A percentile compares a stretch with the other conserved stretches of the same genome.
Evolutionary conservation across 2,113 vertebrate genomes (phyloP).

Genomic region (Dicaeum eximium): DNA sequence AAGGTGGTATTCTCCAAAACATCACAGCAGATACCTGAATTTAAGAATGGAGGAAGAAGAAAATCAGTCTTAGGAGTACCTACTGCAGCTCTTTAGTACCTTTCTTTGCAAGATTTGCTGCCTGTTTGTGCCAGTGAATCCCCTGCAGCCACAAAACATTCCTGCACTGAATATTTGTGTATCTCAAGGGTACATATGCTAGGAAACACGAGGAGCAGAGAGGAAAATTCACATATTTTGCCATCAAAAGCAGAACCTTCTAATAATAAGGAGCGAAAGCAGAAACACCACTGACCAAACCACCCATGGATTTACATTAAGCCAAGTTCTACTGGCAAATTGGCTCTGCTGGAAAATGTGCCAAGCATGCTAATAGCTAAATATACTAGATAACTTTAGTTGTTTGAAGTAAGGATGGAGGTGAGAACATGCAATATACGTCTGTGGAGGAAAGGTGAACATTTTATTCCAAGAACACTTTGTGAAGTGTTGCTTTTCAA

Average conservation of each 20-base stretch:
- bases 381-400: not conserved
- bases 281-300: not conserved
- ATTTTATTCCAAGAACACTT: not conserved
- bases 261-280: not conserved
- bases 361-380: not conserved
- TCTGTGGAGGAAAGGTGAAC: not conserved
- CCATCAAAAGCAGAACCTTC: not conserved
- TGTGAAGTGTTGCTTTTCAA: not conserved
- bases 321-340: not conserved
- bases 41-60: not conserved
- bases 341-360: not conserved
- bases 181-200: not conserved
- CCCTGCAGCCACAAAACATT: not conserved
- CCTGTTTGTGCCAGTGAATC: not conserved
- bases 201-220: not conserved
- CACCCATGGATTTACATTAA: not conserved
- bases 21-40: not conserved
- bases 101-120: not conserved
- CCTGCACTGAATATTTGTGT: rapidly evolving
- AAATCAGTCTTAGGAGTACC: not conserved
- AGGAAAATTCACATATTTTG: not conserved
- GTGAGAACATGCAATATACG: not conserved
- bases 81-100: not conserved
- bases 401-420: not conserved
- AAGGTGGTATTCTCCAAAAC: not conserved